These are phyloP conservation scores for Dipodomys stephensi DNA, from an alignment of 2,113 vertebrate genomes.

Conservation along the genomic window DNA sequence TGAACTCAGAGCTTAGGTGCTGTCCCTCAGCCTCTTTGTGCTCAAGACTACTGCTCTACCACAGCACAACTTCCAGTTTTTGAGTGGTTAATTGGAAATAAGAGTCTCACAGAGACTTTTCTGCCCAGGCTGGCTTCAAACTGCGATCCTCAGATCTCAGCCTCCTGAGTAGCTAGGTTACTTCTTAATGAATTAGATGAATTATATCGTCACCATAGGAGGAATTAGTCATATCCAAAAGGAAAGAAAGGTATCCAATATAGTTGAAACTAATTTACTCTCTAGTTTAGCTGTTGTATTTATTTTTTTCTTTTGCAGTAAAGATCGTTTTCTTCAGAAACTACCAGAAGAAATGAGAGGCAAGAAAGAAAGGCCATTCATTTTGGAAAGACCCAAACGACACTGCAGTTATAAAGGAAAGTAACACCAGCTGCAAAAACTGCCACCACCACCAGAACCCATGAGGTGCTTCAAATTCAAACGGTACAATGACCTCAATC, in stretches of 20 bases:
- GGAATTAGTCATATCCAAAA: constrained; percentile 43
- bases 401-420: constrained; percentile 52
- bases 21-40: too few species aligned
- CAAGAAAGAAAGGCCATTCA: constrained; percentile 56
- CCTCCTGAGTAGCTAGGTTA: too few species aligned
- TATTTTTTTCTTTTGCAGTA: constrained; percentile 76
- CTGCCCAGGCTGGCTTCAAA: too few species aligned
- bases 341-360: constrained; percentile 69
- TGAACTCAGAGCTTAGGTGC: too few species aligned
- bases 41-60: too few species aligned
- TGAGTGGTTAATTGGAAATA: too few species aligned
- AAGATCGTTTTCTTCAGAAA: constrained; percentile 75
- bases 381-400: constrained; percentile 54
- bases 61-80: too few species aligned
- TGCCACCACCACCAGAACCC: constrained; percentile 28
- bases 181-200: constrained; percentile 24
- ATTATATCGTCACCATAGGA: background rate
- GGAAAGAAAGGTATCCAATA: constrained; percentile 24
- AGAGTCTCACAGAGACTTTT: too few species aligned
- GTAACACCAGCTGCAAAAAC: constrained; percentile 64
- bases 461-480: constrained; percentile 74
- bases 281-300: background rate
- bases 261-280: constrained; percentile 46
- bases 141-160: too few species aligned
- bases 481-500: constrained; percentile 62